A percentile compares a stretch with the other conserved stretches of the same genome.
phyloP scores from a whole-genome alignment of 2,888 invertebrate species.

The Nephrotoma flavescens region DNA sequence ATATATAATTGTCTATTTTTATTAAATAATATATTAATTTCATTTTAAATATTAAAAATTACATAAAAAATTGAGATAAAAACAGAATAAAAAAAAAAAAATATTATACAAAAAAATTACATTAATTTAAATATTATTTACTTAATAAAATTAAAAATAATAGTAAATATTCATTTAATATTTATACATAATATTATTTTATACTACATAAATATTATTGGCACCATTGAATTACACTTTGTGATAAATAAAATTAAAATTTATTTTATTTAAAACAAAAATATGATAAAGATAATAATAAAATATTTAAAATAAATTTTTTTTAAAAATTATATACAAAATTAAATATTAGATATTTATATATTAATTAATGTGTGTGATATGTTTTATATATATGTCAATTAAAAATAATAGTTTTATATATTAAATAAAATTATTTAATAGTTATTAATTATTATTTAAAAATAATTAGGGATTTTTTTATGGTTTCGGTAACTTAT shows the following conservation, averaged over 20 bases:
- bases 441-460: neutral
- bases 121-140: neutral
- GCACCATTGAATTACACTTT: neutral
- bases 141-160: neutral
- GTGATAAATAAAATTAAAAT: neutral
- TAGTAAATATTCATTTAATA: neutral
- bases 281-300: neutral
- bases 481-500: neutral
- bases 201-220: neutral
- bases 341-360: neutral
- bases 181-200: neutral
- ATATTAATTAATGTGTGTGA: neutral
- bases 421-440: neutral
- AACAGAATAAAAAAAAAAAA: neutral
- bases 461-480: neutral
- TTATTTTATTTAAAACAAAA: neutral
- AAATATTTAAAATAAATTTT: neutral
- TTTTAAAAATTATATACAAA: neutral
- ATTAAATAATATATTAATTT: neutral
- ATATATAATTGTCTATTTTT: neutral
- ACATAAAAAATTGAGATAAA: neutral
- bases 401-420: neutral
- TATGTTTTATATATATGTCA: neutral
- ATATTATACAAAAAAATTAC: neutral
- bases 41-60: neutral